phyloP scores from a whole-genome alignment of 2,888 invertebrate species.

The Bruchidius siliquastri region DNA sequence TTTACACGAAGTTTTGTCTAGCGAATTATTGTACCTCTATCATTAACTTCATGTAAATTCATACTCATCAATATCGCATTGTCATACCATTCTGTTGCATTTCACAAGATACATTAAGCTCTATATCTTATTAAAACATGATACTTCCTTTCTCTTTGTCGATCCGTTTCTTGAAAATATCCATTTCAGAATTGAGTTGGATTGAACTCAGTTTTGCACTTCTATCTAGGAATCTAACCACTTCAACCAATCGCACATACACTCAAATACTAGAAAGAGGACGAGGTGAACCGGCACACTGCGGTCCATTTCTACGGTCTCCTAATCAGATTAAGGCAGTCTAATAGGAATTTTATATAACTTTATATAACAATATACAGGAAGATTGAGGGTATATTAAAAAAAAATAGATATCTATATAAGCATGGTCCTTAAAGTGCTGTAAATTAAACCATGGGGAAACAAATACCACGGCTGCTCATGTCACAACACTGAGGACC shows the following conservation, averaged over 20 bases:
- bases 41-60: too few species aligned
- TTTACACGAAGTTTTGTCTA: too few species aligned
- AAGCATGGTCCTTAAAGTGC: too few species aligned
- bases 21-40: too few species aligned
- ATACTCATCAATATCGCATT: too few species aligned
- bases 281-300: not conserved
- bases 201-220: not conserved
- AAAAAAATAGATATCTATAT: too few species aligned
- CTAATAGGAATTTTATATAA: not conserved
- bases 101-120: not conserved
- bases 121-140: not conserved
- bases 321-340: not conserved
- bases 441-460: too few species aligned
- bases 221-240: not conserved
- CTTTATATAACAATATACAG: not conserved
- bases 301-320: not conserved
- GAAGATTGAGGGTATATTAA: not conserved
- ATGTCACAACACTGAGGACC: too few species aligned
- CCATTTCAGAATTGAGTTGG: not conserved
- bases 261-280: not conserved
- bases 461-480: too few species aligned
- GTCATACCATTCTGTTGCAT: too few species aligned
- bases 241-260: not conserved
- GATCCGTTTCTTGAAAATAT: not conserved
- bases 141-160: not conserved